Evolutionary conservation across 2,113 vertebrate species (phyloP).

Genomic region (Protobothrops mucrosquamatus): DNA sequence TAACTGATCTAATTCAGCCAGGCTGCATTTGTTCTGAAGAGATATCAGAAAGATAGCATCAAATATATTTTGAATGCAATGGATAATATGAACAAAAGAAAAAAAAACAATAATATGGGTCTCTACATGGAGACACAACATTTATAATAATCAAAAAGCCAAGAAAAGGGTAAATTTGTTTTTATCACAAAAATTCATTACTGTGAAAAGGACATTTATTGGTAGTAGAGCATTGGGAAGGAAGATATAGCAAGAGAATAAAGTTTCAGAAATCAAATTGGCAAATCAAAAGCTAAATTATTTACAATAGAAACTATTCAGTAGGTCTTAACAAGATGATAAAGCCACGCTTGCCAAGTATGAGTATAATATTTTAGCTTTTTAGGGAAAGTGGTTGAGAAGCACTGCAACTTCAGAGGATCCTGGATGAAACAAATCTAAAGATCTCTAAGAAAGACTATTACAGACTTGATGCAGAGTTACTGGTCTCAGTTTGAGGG

Average conservation of each 20-base stretch:
- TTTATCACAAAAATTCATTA: neutral
- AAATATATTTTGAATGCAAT: neutral
- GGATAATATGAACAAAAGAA: neutral
- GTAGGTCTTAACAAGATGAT: neutral
- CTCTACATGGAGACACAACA: neutral
- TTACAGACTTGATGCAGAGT: neutral
- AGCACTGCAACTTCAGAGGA: neutral
- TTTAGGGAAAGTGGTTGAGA: neutral
- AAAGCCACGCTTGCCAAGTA: neutral
- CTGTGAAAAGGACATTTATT: neutral
- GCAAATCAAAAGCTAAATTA: neutral
- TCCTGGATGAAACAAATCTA: neutral
- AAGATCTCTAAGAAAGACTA: neutral
- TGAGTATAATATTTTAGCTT: neutral
- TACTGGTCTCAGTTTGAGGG: no score
- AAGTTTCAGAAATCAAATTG: neutral
- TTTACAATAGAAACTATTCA: neutral
- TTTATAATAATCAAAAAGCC: neutral
- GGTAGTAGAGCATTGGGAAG: neutral
- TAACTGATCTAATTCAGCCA: neutral
- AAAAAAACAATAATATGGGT: neutral
- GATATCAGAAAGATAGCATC: neutral
- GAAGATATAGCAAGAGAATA: neutral
- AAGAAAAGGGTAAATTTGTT: neutral
- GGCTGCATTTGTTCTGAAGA: neutral